These are phyloP conservation scores for Caenorhabditis afra DNA, from an alignment of 2,888 invertebrate genomes.

Conservation along the genomic window DNA sequence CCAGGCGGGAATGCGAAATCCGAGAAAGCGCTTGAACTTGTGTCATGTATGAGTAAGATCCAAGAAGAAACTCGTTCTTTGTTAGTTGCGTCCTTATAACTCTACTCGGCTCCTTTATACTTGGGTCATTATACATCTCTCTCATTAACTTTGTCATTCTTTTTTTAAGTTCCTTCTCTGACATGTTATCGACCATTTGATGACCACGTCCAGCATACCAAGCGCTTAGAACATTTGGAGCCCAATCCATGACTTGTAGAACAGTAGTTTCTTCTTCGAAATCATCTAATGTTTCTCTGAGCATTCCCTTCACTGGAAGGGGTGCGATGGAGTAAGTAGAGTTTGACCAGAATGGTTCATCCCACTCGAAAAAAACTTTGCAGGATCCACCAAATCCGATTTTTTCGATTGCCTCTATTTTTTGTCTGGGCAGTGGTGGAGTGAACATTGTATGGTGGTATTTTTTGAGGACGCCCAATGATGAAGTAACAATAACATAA, in stretches of 20 bases:
- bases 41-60: constrained; percentile 75
- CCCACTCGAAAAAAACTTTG: constrained; percentile 76
- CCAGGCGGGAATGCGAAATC: constrained; percentile 66
- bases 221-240: constrained; percentile 70
- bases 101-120: constrained; percentile 21
- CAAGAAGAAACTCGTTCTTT: constrained; percentile 72
- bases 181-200: constrained; percentile 68
- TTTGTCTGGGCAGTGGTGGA: constrained; percentile 67
- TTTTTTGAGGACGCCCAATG: constrained; percentile 76
- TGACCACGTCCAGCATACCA: constrained; percentile 78
- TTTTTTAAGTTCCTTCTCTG: constrained; percentile 67
- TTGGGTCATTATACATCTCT: constrained; percentile 64
- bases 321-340: constrained; percentile 69
- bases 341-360: constrained; percentile 73
- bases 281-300: constrained; percentile 54
- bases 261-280: constrained; percentile 70
- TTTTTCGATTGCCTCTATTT: constrained; percentile 73
- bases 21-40: constrained; percentile 65
- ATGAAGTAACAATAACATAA: constrained; percentile 75
- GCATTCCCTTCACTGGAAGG: constrained; percentile 68
- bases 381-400: constrained; percentile 74
- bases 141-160: constrained; percentile 70
- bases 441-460: constrained; percentile 69
- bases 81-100: constrained; percentile 69
- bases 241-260: constrained; percentile 72